Base-by-base conservation (phyloP, 2,888 invertebrate genomes). In the Koerneria pararmatus region DNA sequence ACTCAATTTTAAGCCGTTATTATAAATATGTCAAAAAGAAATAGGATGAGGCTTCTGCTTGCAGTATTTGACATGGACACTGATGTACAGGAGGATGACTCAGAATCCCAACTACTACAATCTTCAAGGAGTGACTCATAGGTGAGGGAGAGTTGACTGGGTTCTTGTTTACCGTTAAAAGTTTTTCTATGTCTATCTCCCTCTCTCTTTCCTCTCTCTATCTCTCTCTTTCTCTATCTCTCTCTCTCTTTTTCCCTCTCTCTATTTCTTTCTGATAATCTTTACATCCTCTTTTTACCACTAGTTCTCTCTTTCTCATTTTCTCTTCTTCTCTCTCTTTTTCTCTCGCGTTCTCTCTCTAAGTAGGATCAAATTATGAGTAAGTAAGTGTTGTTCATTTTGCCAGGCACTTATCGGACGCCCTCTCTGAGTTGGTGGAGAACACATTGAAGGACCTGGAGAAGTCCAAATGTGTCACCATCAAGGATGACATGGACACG, bases 41-140 rank as follows among this genome's bases (percentile, higher is more conserved):
- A n/a, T n/a, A n/a, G n/a, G n/a, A n/a, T n/a, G n/a, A n/a, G n/a
- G 3, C 15, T 22, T 32, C 4, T 11, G 22, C 4, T 72, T 74
- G 48, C 69, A 76, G 87, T 98, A 98, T 82, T 87, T 99, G 27
- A 99, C 98, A 0, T 99, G 98, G 98, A 98, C 97, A 0, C 94
- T 98, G 87, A 87, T 99, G 15, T 99, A 99, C 84, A 87, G 97
- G 2, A 87, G 98, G 58, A 88, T 98, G 79, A 95, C 98, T 1
- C 95, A 97, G 87, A 99, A 99, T 86, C 98, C 98, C 0, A 99
- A 99, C 85, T 99, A 99, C 84, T 99, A 99, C 85, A 95, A 95
- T 83, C 87, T 98, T 57, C 95, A 97, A 78, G 87, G 86, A 79
- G 78, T 72, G 49, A 73, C 74, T 1, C 74, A 77, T 68, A 46